Evolutionary conservation across 2,797 vertebrate genomes (phyloP).

Genomic region (Notolepis coatsorum): DNA sequence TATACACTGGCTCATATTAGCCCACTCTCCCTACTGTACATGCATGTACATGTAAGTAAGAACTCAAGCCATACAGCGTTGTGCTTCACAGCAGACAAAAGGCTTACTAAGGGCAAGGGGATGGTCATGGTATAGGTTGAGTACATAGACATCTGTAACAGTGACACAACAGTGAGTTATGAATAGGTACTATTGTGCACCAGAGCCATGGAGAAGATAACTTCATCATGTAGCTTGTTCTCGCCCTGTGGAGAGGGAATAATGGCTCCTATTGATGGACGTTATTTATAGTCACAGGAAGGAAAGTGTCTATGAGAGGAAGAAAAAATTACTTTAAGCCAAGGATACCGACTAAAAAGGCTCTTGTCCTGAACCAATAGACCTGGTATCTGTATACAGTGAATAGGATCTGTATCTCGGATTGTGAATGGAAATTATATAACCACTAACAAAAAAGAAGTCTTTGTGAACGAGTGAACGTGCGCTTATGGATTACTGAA

Average conservation of each 20-base stretch:
- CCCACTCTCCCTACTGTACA: too few relatives aligned
- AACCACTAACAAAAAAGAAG: constrained; percentile 22
- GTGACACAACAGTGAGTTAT: constrained; percentile 33
- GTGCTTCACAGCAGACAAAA: constrained; percentile 19
- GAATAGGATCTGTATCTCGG: constrained; percentile 46
- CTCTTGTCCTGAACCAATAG: constrained; percentile 34
- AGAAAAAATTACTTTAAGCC: constrained; percentile 15
- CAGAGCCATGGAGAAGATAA: constrained; percentile 49
- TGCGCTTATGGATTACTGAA: constrained; percentile 25
- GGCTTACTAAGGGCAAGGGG: constrained; percentile 8
- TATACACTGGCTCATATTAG: too few relatives aligned
- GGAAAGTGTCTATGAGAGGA: constrained; percentile 36
- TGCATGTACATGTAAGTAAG: constrained; percentile 14
- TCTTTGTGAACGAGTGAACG: constrained; percentile 19
- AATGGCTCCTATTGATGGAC: constrained; percentile 43
- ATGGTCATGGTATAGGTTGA: constrained; percentile 8
- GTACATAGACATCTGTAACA: constrained; percentile 27
- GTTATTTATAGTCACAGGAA: constrained; percentile 46
- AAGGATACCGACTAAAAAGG: constrained; percentile 38
- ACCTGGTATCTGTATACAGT: constrained; percentile 23
- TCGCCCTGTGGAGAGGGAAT: constrained; percentile 32
- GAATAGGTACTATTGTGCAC: constrained; percentile 53
- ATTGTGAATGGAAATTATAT: constrained; percentile 42
- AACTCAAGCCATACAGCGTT: neutral
- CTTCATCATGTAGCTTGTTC: constrained; percentile 42